A percentile compares a stretch with the other conserved stretches of the same genome.
Conservation (phyloP, 1,140 invertebrate genomes). For the Ceratina japonica region DNA sequence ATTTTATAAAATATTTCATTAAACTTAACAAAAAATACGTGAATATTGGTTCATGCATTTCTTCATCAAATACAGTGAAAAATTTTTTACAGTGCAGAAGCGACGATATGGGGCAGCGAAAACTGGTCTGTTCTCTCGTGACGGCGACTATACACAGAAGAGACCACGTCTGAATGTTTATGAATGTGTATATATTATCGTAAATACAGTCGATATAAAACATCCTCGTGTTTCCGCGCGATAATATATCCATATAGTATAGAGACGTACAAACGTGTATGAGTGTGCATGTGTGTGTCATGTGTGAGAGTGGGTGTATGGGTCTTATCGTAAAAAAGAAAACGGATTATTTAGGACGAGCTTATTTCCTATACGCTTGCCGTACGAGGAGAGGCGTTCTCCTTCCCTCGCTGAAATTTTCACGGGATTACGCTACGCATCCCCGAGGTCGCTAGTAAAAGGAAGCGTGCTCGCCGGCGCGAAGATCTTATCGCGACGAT, state of each 20-base stretch:
- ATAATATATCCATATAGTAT: slow-evolving; percentile 60
- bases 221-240: slow-evolving; percentile 58
- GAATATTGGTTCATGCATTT: no score
- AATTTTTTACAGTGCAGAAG: no score
- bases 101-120: no score
- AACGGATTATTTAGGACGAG: slow-evolving; percentile 40
- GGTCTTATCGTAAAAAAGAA: slow-evolving; percentile 62
- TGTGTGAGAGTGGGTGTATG: background rate
- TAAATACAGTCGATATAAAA: slow-evolving; percentile 73
- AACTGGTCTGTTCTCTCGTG: no score
- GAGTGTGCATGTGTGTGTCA: no score
- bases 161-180: slow-evolving; percentile 20
- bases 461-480: slow-evolving; percentile 20
- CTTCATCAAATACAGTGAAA: no score
- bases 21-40: no score
- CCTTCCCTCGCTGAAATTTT: background rate
- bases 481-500: slow-evolving; percentile 24
- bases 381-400: background rate
- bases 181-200: slow-evolving; percentile 64
- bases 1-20: no score
- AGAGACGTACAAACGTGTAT: slow-evolving; percentile 64
- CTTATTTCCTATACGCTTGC: slow-evolving; percentile 18
- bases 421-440: slow-evolving; percentile 29
- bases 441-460: background rate
- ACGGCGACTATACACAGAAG: background rate